Base-by-base conservation (phyloP, 2,113 vertebrate species). In the Diphyllodes magnificus region DNA sequence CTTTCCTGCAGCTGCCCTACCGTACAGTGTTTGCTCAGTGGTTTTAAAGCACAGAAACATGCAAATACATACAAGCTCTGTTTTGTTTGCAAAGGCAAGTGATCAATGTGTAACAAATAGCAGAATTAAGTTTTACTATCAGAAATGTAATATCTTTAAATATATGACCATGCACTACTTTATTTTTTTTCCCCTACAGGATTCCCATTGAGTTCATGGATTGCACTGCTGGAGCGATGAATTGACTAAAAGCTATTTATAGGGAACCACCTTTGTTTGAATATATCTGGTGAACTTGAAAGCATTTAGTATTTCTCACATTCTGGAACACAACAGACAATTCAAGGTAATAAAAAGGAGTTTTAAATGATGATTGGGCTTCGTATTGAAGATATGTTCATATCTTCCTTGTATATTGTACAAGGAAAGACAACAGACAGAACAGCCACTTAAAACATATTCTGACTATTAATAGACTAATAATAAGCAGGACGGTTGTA, bases 381-480 rank as follows among this genome's bases (percentile, higher is more conserved):
- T 96, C 90, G 77, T 97, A 33, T 69, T 97, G 96, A 98, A 96
- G 92, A 86, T 63, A 35, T 20, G 16, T 30, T 57, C 10, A 15
- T n/a, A 39, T 44, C 27, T 96, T 59, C 44, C 66, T 96, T 95
- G 97, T 98, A 97, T 97, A 97, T 97, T 98, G 97, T 98, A 97
- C 97, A 97, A 86, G 47, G 65, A 69, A 96, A 54, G 45, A 70
- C 31, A 92, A 76, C 35, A 22, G 84, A 61, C 63, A 57, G 56
- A 95, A 90, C 59, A 88, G 75, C 57, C 86, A 90, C 89, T 95
- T 88, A 90, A 96, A 96, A 82, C 30, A 69, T 90, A 93, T 49
- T 86, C 60, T 97, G 92, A 93, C 82, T 84, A 84, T 73, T 77
- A 82, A 63, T 49, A n/a, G 25, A 9, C 13, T 91, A 64, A 95